phyloP scores from a whole-genome alignment of 1,140 invertebrate genomes.

The Panagrolaimus sp. region DNA sequence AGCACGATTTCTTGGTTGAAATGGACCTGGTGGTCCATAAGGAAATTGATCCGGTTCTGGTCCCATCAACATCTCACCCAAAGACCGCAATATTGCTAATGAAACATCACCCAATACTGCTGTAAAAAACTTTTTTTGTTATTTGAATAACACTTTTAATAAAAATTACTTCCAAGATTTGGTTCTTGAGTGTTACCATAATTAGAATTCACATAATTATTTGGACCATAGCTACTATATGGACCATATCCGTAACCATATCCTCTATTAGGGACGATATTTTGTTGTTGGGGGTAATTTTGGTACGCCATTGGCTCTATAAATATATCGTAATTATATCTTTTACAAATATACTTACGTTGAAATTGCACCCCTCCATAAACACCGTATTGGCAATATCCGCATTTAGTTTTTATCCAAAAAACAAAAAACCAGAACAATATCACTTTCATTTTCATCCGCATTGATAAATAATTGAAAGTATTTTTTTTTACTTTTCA shows the following conservation, averaged over 20 bases:
- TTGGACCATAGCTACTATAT: background rate
- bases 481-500: too few species aligned
- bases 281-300: background rate
- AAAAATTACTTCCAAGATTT: background rate
- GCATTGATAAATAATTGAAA: too few species aligned
- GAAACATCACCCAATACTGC: background rate
- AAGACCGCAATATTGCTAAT: background rate
- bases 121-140: background rate
- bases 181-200: background rate
- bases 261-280: background rate
- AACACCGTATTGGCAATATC: constrained; percentile 7
- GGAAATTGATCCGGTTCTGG: constrained; percentile 4
- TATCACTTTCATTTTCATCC: background rate
- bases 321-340: background rate
- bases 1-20: background rate
- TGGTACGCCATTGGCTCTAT: background rate
- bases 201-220: background rate
- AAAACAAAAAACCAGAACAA: background rate
- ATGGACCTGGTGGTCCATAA: background rate
- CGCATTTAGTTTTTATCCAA: background rate
- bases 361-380: constrained; percentile 7
- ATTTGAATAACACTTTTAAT: background rate
- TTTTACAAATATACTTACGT: background rate
- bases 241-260: background rate
- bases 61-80: background rate